Base-by-base conservation (phyloP, 2,888 invertebrate species). In the Netelia inedita region DNA sequence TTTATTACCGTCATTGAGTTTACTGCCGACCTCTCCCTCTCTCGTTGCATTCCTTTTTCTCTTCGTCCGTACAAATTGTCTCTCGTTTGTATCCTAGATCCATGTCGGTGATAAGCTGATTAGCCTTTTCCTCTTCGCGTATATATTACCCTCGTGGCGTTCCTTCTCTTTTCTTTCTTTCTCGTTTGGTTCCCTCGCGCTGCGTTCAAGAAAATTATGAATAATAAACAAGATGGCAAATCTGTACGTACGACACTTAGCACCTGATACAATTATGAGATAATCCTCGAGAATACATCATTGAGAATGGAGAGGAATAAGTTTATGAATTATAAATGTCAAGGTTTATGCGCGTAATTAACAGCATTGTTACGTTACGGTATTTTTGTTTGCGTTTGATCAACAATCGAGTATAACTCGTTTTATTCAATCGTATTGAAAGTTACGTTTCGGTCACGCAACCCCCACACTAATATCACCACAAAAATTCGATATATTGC, bases 61-160 rank as follows among this genome's bases (percentile, higher is more conserved):
- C 59, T 69, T 61, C 61, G 59, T 50, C 61, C 3, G 68, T 61
- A 72, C 76, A 78, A 82, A 82, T 82, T 76, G 76, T 82, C 76
- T 72, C 82, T 72, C 72, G 76, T 72, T 72, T 82, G 57, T 72
- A 66, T 63, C 11, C 35, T 28, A 76, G 82, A 82, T 82, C 72
- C 66, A 43, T 66, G 59, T 79, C 79, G 61, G 55, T 81, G 85
- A 87, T 87, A 87, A 85, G 83, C 73, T 78, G 85, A 87, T 87
- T 83, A 83, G 83, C 78, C 78, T 82, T 79, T 83, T 83, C 82
- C 75, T 80, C 57, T 61, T 23, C 35, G 68, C 46, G 19, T 35
- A 55, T 35, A 55, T 61, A 59, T 68, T 68, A 57, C 41, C 19
- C 55, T 66, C 59, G 46, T 35, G 46, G 16, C 14, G 21, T 14